Base-by-base conservation (phyloP, 35 echinoderm and acorn worm genomes). In the Apostichopus japonicus region DNA sequence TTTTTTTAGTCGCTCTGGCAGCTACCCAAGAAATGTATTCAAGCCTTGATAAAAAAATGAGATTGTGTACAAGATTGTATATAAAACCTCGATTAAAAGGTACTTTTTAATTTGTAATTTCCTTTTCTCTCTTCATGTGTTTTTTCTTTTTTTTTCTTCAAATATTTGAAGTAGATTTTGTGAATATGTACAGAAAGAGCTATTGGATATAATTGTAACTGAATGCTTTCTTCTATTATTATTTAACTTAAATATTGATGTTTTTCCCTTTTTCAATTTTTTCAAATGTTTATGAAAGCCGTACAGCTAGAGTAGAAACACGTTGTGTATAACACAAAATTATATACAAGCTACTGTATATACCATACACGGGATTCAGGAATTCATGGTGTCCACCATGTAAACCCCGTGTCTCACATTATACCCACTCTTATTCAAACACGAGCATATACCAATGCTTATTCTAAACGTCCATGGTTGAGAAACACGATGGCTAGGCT, bases 1-100 rank as follows among this genome's bases (percentile, higher is more conserved):
- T 44, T 44, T 33, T 44, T 44, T 44, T n/a, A 55, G 54, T 84
- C 55, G 33, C 79, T 9, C 51, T 84, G 54, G 53, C 81, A 84
- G 81, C 81, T 84, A 84, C 81, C 81, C 81, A 84, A 84, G 81
- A 84, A 84, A 19, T 84, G 81, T 84, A 84, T 84, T 84, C 81
- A 84, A 23, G 81, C 81, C 81, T 84, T 84, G 81, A 83, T 54
- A 83, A 57, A 57, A n/a, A 57, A 57, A 57, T 62, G 56, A 80
- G 19, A 80, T 52, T 80, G 78, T 80, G 78, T 80, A 84, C 81
- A 84, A 57, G 54, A 84, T n/a, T 84, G 81, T 84, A 84, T n/a
- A 84, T 84, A 84, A 57, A 23, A 84, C 53, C 81, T 57, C 51
- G n/a, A 23, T 15, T 54, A 54, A 58, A 84, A 84, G 81, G 81